Evolutionary conservation across 2,888 invertebrate genomes (phyloP).

Genomic region (Synanthedon vespiformis): DNA sequence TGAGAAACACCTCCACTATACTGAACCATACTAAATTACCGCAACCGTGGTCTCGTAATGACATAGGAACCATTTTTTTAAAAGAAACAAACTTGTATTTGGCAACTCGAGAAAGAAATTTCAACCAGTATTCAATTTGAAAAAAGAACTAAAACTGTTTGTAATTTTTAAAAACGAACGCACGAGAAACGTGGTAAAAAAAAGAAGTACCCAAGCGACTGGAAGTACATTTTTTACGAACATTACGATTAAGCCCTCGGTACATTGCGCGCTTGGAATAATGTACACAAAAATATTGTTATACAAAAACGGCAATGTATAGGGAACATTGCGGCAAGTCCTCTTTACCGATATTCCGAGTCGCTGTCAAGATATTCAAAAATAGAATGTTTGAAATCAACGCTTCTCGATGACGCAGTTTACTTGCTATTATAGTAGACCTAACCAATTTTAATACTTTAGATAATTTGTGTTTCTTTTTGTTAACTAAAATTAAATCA

Average conservation of each 20-base stretch:
- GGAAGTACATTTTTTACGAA: neutral
- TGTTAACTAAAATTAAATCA: no score
- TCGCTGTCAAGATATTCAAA: conserved; percentile 32
- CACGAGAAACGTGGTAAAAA: neutral
- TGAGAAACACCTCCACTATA: neutral
- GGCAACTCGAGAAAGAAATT: neutral
- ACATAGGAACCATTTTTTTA: neutral
- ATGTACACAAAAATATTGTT: neutral
- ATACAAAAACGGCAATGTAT: neutral
- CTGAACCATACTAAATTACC: neutral
- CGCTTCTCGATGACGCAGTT: conserved; percentile 39
- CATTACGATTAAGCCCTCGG: neutral
- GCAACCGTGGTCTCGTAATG: neutral
- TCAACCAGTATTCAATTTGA: neutral
- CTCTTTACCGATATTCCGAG: neutral
- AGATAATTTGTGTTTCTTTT: neutral
- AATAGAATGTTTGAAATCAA: conserved; percentile 40
- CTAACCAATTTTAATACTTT: conserved; percentile 26
- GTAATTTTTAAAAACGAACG: neutral
- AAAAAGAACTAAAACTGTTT: neutral
- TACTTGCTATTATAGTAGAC: conserved; percentile 8
- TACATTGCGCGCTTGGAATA: neutral
- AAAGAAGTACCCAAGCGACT: neutral
- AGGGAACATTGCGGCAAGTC: neutral
- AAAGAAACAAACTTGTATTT: neutral